These are phyloP conservation scores for Cynaeus angustus DNA, from an alignment of 2,888 invertebrate species.

Conservation along the genomic window DNA sequence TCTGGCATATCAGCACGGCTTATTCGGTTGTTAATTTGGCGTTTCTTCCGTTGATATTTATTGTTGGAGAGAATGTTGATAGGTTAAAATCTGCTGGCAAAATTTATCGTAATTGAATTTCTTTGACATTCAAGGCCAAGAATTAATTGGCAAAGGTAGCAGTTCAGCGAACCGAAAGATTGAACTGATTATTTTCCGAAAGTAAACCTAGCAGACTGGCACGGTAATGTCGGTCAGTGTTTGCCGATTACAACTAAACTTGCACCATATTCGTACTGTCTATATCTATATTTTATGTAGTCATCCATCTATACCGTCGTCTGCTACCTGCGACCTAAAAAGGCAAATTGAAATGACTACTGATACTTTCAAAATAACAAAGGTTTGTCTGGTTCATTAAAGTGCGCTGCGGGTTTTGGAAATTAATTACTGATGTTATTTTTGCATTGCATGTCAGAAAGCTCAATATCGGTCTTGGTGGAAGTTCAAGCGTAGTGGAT, in stretches of 20 bases:
- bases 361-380: too few relatives aligned
- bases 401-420: too few relatives aligned
- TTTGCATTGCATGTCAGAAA: too few relatives aligned
- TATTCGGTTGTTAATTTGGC: conserved; percentile 4
- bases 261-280: too few relatives aligned
- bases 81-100: too few relatives aligned
- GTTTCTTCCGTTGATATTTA: background rate
- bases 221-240: conserved; percentile 5
- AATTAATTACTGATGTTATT: too few relatives aligned
- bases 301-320: too few relatives aligned
- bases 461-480: background rate
- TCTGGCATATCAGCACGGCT: too few relatives aligned
- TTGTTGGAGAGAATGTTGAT: conserved; percentile 20
- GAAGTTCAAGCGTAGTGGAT: conserved; percentile 15
- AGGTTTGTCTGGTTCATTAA: too few relatives aligned
- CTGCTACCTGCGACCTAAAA: too few relatives aligned
- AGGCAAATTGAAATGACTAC: too few relatives aligned
- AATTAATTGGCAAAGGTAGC: conserved; percentile 63
- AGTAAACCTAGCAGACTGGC: conserved; percentile 48
- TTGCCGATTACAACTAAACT: background rate
- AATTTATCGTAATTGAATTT: conserved; percentile 6
- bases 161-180: conserved; percentile 59
- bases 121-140: conserved; percentile 56
- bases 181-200: conserved; percentile 60
- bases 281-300: too few relatives aligned